Evolutionary conservation across 1,140 invertebrate genomes (phyloP).

Genomic region (Drosophila setifemur): DNA sequence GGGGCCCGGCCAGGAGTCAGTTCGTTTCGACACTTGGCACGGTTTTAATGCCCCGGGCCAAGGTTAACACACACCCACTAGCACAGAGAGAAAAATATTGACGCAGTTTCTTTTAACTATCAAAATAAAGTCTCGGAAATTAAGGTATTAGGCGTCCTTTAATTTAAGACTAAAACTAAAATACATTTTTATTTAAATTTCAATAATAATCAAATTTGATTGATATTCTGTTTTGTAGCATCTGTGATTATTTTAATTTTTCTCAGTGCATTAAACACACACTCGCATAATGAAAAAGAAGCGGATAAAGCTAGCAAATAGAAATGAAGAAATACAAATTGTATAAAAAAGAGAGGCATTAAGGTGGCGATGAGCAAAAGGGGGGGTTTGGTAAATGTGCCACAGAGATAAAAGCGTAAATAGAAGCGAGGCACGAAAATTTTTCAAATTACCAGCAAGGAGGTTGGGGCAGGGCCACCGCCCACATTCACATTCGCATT

Average conservation of each 20-base stretch:
- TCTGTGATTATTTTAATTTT: too few species aligned
- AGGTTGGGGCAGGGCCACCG: slow-evolving; percentile 23
- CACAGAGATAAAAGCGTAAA: slow-evolving; percentile 76
- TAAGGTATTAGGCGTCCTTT: too few species aligned
- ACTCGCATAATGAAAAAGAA: slow-evolving; percentile 36
- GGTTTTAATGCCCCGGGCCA: slow-evolving; percentile 74
- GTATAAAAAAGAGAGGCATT: slow-evolving; percentile 50
- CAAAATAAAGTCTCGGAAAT: too few species aligned
- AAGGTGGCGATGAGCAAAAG: neutral
- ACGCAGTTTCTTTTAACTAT: too few species aligned
- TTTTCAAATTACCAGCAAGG: slow-evolving; percentile 50
- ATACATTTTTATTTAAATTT: too few species aligned
- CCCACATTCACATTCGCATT: neutral
- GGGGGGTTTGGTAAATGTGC: slow-evolving; percentile 29
- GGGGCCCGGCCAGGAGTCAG: slow-evolving; percentile 41
- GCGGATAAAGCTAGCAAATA: slow-evolving; percentile 50
- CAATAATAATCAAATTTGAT: too few species aligned
- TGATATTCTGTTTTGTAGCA: too few species aligned
- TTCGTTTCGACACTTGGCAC: slow-evolving; percentile 59
- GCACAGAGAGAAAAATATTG: slow-evolving; percentile 29
- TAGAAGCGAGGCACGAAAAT: slow-evolving; percentile 74
- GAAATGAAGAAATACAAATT: slow-evolving; percentile 76
- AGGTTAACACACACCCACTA: slow-evolving; percentile 51
- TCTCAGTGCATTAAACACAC: slow-evolving; percentile 5
- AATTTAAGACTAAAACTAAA: too few species aligned